Base-by-base conservation (phyloP, 1,140 invertebrate species). In the Scaptomyza montana region DNA sequence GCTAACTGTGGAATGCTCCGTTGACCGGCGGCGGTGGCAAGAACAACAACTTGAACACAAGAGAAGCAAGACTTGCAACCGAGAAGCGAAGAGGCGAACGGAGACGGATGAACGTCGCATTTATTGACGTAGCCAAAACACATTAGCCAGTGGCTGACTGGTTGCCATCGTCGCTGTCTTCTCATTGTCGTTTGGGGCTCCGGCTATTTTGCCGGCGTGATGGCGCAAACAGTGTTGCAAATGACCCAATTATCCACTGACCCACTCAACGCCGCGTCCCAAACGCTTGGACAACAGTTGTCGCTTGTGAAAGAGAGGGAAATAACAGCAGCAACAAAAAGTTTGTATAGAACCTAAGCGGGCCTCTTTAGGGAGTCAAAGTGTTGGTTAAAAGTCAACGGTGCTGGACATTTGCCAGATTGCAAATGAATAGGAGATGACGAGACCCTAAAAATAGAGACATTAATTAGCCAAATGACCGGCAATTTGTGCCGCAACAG, bases 191-290 rank as follows among this genome's bases (percentile, higher is more conserved):
- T 39, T 12, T 39, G 54, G n/a, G 25, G 36, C 49, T 79, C 43
- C 60, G 28, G 46, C 47, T 50, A 33, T 57, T 30, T 65, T 49
- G 71, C 49, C 67, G 57, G 74, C 49, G 77, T 75, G 79, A 89
- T 89, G 85, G 85, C 74, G 86, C 86, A 89, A 89, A 89, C 85
- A 89, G 80, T 89, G 85, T 85, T 85, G 85, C 85, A 91, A 91
- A 91, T 87, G 89, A 91, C 90, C 90, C 89, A 91, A 91, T 91
- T 91, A 87, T 91, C 90, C 84, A 91, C 90, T 91, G 90, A 91
- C 90, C 90, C 90, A 91, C 90, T 91, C 86, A 73, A 78, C 66
- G 66, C 63, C 49, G 33, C 62, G 81, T 67, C 74, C 81, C 56
- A 73, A 74, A 74, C 70, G 71, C 63, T 77, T 57, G 81, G 67